A percentile compares a stretch with the other conserved stretches of the same genome.
Conservation (phyloP, 2,888 invertebrate genomes). For the Notodonta dromedarius region DNA sequence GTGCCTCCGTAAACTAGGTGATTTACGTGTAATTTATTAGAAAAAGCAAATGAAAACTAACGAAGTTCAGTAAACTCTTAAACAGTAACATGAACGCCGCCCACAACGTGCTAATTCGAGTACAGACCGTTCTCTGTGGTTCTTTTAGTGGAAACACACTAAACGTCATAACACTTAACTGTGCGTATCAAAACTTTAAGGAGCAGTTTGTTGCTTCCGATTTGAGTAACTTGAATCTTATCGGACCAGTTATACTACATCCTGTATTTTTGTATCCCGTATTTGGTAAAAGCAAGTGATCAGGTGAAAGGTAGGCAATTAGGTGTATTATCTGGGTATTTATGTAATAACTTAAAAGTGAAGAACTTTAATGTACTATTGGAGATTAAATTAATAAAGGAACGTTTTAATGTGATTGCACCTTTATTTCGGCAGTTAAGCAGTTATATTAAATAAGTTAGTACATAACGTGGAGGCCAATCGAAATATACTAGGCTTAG, state of each 20-base stretch:
- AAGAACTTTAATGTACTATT: too few species aligned
- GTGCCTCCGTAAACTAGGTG: background rate
- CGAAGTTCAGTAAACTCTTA: constrained; percentile 31
- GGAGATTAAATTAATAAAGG: too few species aligned
- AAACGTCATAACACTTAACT: constrained; percentile 2
- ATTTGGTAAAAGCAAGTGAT: background rate
- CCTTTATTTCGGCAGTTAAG: too few species aligned
- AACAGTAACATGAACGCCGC: constrained; percentile 47
- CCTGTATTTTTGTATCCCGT: background rate
- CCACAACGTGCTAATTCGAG: constrained; percentile 43
- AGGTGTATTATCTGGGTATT: too few species aligned
- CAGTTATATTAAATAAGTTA: too few species aligned
- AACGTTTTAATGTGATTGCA: too few species aligned
- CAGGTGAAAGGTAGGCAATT: background rate
- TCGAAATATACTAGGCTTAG: background rate
- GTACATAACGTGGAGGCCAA: too few species aligned
- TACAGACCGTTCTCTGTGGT: constrained; percentile 34
- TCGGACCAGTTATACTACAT: background rate
- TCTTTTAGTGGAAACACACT: constrained; percentile 12
- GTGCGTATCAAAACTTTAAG: constrained; percentile 3
- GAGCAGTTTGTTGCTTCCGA: background rate
- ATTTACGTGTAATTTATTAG: constrained; percentile 8
- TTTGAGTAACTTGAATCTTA: background rate
- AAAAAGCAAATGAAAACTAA: constrained; percentile 17
- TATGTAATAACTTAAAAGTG: too few species aligned